These are phyloP conservation scores for Stegostoma tigrinum DNA, from an alignment of 2,113 vertebrate genomes.

Conservation along the genomic window DNA sequence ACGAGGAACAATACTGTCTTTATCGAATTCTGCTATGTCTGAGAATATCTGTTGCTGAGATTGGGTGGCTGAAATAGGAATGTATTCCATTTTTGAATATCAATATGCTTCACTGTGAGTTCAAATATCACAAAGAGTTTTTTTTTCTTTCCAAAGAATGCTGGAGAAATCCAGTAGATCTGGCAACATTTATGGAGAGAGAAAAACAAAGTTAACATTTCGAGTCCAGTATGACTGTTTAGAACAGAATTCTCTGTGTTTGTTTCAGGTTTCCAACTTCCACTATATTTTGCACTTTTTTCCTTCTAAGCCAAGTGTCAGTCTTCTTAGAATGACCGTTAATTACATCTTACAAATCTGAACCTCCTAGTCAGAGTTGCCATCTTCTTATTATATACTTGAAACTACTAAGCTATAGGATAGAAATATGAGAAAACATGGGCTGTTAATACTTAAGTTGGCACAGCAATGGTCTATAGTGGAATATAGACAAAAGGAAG, in stretches of 20 bases:
- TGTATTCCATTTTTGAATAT: not conserved
- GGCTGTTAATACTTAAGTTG: not conserved
- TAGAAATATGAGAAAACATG: not conserved
- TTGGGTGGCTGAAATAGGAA: not conserved
- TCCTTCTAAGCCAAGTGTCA: not conserved
- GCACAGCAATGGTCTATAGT: not conserved
- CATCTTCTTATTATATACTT: not conserved
- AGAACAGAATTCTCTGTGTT: too few relatives aligned
- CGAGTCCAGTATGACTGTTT: too few relatives aligned
- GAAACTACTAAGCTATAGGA: not conserved
- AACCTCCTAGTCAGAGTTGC: not conserved
- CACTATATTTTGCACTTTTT: too few relatives aligned
- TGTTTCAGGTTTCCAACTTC: too few relatives aligned
- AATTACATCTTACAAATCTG: not conserved
- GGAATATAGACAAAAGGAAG: not conserved
- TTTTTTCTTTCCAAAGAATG: not conserved
- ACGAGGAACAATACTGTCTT: not conserved
- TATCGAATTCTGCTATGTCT: not conserved
- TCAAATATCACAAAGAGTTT: not conserved
- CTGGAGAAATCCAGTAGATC: too few relatives aligned
- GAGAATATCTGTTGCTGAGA: not conserved
- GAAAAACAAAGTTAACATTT: too few relatives aligned
- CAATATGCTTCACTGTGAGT: not conserved
- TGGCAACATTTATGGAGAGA: too few relatives aligned
- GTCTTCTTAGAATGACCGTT: not conserved